phyloP scores from a whole-genome alignment of 2,888 invertebrate genomes.

The Aethes cnicana region DNA sequence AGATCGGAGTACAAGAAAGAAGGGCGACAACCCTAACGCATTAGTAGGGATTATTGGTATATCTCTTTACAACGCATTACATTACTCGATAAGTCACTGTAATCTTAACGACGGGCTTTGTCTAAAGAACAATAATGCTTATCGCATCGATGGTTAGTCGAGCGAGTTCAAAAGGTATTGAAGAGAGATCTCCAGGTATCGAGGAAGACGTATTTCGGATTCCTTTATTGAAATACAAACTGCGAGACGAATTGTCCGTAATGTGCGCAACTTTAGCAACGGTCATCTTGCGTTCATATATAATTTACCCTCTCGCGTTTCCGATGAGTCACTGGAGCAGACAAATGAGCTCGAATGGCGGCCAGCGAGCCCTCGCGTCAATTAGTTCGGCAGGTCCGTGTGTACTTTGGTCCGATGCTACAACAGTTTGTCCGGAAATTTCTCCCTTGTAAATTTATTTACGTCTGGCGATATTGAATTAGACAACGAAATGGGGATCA shows the following conservation, averaged over 20 bases:
- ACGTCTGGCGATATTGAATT: conserved; percentile 31
- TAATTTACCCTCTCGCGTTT: conserved; percentile 56
- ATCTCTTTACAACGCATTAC: conserved; percentile 69
- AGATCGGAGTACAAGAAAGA: conserved; percentile 41
- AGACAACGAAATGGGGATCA: conserved; percentile 23
- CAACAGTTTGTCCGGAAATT: conserved; percentile 41
- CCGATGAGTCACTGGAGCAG: conserved; percentile 62
- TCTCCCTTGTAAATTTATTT: conserved; percentile 30
- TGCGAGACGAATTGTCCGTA: conserved; percentile 23
- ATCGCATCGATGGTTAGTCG: conserved; percentile 33
- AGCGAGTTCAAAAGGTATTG: conserved; percentile 15
- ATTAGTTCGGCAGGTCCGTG: conserved; percentile 53
- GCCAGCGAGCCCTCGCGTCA: conserved; percentile 51
- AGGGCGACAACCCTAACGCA: conserved; percentile 65
- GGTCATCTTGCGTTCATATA: conserved; percentile 57
- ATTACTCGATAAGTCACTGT: conserved; percentile 65
- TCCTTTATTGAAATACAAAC: neutral
- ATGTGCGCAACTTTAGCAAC: conserved; percentile 38
- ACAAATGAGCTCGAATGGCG: conserved; percentile 63
- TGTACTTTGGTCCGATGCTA: conserved; percentile 36
- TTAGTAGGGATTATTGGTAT: conserved; percentile 71
- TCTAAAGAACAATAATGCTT: conserved; percentile 40
- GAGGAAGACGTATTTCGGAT: neutral
- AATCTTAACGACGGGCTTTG: conserved; percentile 62
- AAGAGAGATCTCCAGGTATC: conserved; percentile 1